Evolutionary conservation across 2,888 invertebrate genomes (phyloP).

Genomic region (Zelleria hepariella): DNA sequence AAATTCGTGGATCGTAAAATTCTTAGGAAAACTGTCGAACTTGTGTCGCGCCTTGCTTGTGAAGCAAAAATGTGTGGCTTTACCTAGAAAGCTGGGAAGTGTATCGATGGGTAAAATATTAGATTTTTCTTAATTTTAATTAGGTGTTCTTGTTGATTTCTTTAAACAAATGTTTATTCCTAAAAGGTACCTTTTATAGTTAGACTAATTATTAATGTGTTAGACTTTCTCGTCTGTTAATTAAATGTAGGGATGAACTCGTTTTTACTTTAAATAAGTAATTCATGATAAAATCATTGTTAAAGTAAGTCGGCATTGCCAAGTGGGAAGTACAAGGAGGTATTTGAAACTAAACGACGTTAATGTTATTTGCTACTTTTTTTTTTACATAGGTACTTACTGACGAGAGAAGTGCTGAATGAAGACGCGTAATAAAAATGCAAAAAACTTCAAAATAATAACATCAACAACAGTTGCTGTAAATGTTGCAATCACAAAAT

Average conservation of each 20-base stretch:
- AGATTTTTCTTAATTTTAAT: constrained; percentile 18
- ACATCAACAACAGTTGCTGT: no score
- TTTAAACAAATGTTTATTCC: constrained; percentile 57
- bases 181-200: constrained; percentile 53
- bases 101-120: constrained; percentile 27
- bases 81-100: constrained; percentile 41
- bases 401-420: no score
- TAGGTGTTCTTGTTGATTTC: constrained; percentile 49
- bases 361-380: constrained; percentile 42
- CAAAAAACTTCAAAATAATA: no score
- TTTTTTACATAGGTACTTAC: constrained; percentile 26
- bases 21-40: no score
- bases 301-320: constrained; percentile 22
- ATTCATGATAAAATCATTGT: constrained; percentile 50
- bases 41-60: no score
- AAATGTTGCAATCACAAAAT: no score
- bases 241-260: constrained; percentile 35
- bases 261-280: constrained; percentile 19
- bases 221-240: constrained; percentile 42
- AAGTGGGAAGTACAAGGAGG: constrained; percentile 47
- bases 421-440: no score
- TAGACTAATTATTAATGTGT: constrained; percentile 28
- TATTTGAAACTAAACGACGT: constrained; percentile 34
- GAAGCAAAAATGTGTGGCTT: no score
- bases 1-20: no score